Percentiles rank a stretch among this genome's conserved stretches.
phyloP scores from a whole-genome alignment of 2,113 vertebrate species.

The Pelodiscus sinensis region DNA sequence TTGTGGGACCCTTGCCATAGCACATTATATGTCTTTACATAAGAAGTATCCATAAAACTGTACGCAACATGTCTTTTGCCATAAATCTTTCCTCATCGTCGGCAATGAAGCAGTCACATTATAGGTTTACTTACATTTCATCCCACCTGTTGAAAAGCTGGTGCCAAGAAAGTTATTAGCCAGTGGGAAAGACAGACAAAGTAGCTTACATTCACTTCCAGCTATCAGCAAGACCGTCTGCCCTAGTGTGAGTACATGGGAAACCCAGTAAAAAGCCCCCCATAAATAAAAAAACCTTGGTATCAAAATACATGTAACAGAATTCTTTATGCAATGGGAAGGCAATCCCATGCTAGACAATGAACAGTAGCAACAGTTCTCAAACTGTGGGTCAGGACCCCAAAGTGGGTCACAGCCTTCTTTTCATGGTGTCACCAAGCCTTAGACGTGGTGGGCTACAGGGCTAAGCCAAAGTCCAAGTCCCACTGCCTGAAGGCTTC shows the following conservation, averaged over 20 bases:
- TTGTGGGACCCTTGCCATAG: constrained; percentile 43
- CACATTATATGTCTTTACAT: constrained; percentile 71
- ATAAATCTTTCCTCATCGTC: constrained; percentile 64
- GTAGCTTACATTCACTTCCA: constrained; percentile 46
- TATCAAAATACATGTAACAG: background rate
- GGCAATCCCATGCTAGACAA: constrained; percentile 23
- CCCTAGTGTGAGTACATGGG: background rate
- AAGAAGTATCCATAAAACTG: constrained; percentile 71
- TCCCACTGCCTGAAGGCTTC: too few relatives aligned
- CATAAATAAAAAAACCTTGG: background rate
- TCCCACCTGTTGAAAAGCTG: constrained; percentile 68
- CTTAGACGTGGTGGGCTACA: too few relatives aligned
- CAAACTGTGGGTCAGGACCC: too few relatives aligned
- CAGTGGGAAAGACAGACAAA: constrained; percentile 55
- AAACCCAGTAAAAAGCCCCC: constrained; percentile 7
- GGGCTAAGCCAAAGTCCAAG: too few relatives aligned
- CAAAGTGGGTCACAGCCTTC: too few relatives aligned
- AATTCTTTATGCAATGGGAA: background rate
- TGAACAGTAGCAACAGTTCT: background rate
- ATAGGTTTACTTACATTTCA: constrained; percentile 41
- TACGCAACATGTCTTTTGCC: constrained; percentile 56
- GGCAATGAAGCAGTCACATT: constrained; percentile 42
- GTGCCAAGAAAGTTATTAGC: constrained; percentile 61
- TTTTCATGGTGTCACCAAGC: too few relatives aligned
- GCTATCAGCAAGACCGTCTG: constrained; percentile 5